Evolutionary conservation across 2,888 invertebrate genomes (phyloP).

Genomic region (Brachypterus glaber): DNA sequence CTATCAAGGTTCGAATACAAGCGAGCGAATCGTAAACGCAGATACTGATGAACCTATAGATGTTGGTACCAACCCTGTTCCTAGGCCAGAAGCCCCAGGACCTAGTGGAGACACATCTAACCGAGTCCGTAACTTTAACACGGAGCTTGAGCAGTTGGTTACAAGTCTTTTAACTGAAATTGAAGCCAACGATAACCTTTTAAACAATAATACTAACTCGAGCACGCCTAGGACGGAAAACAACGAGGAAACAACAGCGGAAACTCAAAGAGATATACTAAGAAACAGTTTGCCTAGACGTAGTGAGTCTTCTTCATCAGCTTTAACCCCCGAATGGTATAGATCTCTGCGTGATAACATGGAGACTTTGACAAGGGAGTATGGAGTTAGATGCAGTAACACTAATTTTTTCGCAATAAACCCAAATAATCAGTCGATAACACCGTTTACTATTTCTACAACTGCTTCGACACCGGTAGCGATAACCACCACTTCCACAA

Average conservation of each 20-base stretch:
- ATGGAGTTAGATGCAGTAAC: too few relatives aligned
- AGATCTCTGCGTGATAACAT: too few relatives aligned
- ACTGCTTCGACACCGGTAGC: slow-evolving; percentile 2
- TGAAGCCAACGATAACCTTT: slow-evolving; percentile 22
- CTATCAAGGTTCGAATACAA: not conserved
- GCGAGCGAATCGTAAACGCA: not conserved
- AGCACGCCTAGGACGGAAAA: too few relatives aligned
- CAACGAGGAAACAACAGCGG: too few relatives aligned
- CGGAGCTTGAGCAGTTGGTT: slow-evolving; percentile 29
- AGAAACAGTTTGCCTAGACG: too few relatives aligned
- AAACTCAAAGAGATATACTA: slow-evolving; percentile 2
- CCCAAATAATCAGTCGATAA: too few relatives aligned
- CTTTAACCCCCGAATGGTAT: too few relatives aligned
- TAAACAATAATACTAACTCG: slow-evolving; percentile 1
- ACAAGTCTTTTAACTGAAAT: slow-evolving; percentile 28
- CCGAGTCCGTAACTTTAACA: slow-evolving; percentile 27
- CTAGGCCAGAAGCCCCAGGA: not conserved
- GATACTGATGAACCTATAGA: not conserved
- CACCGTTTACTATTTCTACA: not conserved
- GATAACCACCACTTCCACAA: slow-evolving; percentile 7
- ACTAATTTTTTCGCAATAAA: too few relatives aligned
- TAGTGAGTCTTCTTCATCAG: not conserved
- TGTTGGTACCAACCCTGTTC: not conserved
- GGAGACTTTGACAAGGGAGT: too few relatives aligned
- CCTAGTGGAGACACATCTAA: not conserved